These are phyloP conservation scores for Motacilla alba DNA, from an alignment of 2,113 vertebrate genomes.

Conservation along the genomic window DNA sequence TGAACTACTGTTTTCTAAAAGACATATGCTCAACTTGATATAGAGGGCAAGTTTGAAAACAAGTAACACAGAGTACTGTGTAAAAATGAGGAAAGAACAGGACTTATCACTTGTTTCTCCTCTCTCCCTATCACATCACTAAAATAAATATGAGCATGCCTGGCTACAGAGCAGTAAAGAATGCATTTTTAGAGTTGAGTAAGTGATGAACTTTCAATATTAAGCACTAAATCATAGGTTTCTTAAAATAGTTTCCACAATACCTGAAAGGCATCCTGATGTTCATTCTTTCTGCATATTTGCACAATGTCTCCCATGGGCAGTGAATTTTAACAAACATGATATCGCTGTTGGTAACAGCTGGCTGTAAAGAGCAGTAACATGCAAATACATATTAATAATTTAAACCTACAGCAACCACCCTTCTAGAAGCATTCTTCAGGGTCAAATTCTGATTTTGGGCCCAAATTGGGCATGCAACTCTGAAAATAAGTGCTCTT, in stretches of 20 bases:
- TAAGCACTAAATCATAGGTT: not conserved
- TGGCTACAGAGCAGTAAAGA: not conserved
- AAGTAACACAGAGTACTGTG: not conserved
- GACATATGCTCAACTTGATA: not conserved
- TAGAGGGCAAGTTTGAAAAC: not conserved
- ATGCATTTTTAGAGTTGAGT: not conserved
- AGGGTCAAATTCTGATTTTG: not conserved
- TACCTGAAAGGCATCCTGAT: conserved; percentile 99
- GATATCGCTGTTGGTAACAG: conserved; percentile 92
- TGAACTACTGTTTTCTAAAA: not conserved
- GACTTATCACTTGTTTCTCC: not conserved
- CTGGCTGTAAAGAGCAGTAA: conserved; percentile 76
- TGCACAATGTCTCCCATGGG: conserved; percentile 95
- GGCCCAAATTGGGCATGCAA: not conserved
- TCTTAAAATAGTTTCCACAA: conserved; percentile 5
- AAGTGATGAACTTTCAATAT: not conserved
- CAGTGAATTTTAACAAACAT: conserved; percentile 98
- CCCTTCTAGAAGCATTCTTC: not conserved
- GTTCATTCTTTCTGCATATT: conserved; percentile 97
- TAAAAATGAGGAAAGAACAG: not conserved
- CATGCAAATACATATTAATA: not conserved
- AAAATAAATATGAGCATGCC: not conserved
- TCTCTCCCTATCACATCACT: not conserved
- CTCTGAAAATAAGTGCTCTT: not conserved
- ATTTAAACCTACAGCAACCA: not conserved